These are phyloP conservation scores for Pelosia muscerda DNA, from an alignment of 2,888 invertebrate species.

Conservation along the genomic window DNA sequence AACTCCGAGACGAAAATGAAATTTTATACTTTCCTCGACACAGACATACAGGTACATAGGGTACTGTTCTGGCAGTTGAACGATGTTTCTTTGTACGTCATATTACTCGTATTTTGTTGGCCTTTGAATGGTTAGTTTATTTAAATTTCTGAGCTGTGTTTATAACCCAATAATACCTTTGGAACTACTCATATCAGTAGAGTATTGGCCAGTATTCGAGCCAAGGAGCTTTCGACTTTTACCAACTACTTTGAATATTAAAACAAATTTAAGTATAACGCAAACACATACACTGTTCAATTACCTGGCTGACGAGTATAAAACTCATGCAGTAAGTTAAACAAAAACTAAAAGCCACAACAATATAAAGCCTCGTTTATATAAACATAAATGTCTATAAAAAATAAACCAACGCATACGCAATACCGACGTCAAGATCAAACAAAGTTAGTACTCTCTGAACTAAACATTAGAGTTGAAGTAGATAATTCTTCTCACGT, in stretches of 20 bases:
- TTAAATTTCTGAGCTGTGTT: neutral
- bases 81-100: slow-evolving; percentile 14
- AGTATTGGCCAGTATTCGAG: no score
- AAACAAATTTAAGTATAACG: neutral
- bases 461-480: slow-evolving; percentile 35
- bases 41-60: neutral
- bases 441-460: slow-evolving; percentile 39
- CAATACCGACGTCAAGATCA: slow-evolving; percentile 26
- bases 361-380: slow-evolving; percentile 11
- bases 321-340: no score
- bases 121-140: neutral
- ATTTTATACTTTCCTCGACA: slow-evolving; percentile 50
- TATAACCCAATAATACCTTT: neutral
- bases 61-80: slow-evolving; percentile 28
- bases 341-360: neutral
- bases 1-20: slow-evolving; percentile 56
- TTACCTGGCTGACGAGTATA: slow-evolving; percentile 3
- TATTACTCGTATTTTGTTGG: neutral
- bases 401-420: slow-evolving; percentile 24
- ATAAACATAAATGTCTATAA: slow-evolving; percentile 23
- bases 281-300: slow-evolving; percentile 12
- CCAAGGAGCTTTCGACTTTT: no score
- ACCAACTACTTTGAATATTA: neutral
- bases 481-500: slow-evolving; percentile 59
- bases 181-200: no score